Base-by-base conservation (phyloP, 1,140 invertebrate species). In the Agraylea sexmaculata region DNA sequence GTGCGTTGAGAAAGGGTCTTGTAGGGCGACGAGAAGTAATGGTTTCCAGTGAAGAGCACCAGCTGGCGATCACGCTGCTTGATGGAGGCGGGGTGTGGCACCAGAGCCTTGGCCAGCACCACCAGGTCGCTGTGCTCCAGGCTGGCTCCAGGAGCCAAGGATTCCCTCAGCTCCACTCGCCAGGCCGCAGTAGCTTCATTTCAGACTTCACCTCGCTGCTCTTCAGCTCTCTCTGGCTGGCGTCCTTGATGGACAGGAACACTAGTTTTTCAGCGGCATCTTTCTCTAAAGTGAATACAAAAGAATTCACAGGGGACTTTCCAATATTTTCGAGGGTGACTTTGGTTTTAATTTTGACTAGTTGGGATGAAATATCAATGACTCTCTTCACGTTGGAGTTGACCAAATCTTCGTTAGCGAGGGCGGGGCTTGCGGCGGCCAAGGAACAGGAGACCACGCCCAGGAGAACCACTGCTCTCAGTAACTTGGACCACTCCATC, bases 41-140 rank as follows among this genome's bases (percentile, higher is more conserved):
- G 67, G 53, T 84, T 92, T 20, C 87, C 90, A 38, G 63, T 73
- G 53, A 84, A 95, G 46, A 80, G 75, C 1, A 97, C 87, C 37
- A 94, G 66, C 59, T 98, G 94, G 51, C 91, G 91, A 53, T 97
- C 92, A 46, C 85, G 79, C 58, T 97, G 94, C 0, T 74, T 74
- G 40, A 98, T 94, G 52, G 80, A 70, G 12, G 75, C 76, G 1
- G 94, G 94, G 63, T 89, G 86, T 1, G 92, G 85, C 8, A 62
- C 50, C 4, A 95, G 60, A 18, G 76, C 69, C 54, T 90, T 82
- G 0, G 78, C 79, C 17, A 80, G 78, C 1, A 90, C 72, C 7
- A 74, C 70, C 55, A 94, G 87, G 0, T 92, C 66, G 32, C 77
- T 75, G 21, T 84, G 53, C 3, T 66, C 63, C 7, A 70, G 63